Percentiles rank a stretch among this genome's conserved stretches.
Conservation (phyloP, 2,888 invertebrate genomes). For the Ecliptopera silaceata region DNA sequence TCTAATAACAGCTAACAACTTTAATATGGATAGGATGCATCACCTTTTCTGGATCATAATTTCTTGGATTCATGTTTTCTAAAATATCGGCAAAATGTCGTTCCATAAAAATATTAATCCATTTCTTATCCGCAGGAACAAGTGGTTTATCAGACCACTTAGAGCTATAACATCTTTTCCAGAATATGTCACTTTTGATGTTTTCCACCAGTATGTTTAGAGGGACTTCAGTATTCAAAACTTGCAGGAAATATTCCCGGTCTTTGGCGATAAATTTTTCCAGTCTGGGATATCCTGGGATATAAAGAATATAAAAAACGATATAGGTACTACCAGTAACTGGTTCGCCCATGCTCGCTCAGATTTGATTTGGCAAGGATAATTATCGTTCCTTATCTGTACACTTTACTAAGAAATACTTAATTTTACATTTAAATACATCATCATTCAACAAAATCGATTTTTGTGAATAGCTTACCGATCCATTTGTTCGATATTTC, state of each 20-base stretch:
- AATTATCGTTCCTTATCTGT: too few relatives aligned
- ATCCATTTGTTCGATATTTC: conserved; percentile 74
- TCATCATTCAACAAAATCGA: too few relatives aligned
- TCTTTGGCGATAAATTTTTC: conserved; percentile 68
- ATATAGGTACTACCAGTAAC: too few relatives aligned
- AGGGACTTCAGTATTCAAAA: conserved; percentile 65
- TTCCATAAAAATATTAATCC: conserved; percentile 76
- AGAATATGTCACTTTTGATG: conserved; percentile 75
- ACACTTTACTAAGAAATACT: too few relatives aligned
- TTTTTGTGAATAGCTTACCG: conserved; percentile 49
- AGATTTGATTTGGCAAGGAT: too few relatives aligned
- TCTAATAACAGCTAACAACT: background rate
- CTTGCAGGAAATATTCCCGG: conserved; percentile 68
- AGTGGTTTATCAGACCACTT: conserved; percentile 63
- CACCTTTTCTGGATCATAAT: conserved; percentile 79
- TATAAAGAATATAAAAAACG: background rate
- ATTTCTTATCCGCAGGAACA: conserved; percentile 55
- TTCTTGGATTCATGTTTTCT: conserved; percentile 74
- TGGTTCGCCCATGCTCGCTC: too few relatives aligned
- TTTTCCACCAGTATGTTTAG: conserved; percentile 72
- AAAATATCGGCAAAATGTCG: conserved; percentile 71
- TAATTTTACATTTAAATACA: too few relatives aligned
- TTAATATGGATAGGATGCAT: background rate
- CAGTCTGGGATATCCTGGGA: conserved; percentile 61
- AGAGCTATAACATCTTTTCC: conserved; percentile 71